Percentiles rank a stretch among this genome's conserved stretches.
Conservation (phyloP, 2,797 vertebrate species). For the Pristis pectinata region DNA sequence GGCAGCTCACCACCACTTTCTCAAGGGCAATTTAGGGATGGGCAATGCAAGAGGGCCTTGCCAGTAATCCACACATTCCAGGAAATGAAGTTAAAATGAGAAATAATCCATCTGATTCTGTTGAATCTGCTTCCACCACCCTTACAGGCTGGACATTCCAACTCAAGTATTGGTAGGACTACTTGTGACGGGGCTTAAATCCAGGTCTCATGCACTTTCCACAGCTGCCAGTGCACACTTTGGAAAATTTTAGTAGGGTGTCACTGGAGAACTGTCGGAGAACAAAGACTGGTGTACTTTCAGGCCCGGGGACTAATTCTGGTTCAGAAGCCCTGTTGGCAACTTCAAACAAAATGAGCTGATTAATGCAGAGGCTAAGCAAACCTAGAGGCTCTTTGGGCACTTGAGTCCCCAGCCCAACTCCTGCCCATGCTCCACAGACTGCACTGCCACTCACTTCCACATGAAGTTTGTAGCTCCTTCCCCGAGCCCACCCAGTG, state of each 20-base stretch:
- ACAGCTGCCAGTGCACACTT: neutral
- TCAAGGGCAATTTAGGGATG: no score
- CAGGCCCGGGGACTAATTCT: neutral
- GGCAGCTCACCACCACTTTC: no score
- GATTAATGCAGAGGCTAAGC: neutral
- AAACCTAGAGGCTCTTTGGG: neutral
- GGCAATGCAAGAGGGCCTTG: no score
- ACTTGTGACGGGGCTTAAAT: neutral
- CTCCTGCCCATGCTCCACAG: no score
- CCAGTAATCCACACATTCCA: no score
- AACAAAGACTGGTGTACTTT: neutral
- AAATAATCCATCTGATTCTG: neutral
- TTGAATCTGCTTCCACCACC: neutral
- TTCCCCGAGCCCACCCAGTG: neutral
- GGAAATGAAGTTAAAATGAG: no score
- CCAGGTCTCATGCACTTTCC: neutral
- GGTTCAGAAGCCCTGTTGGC: neutral
- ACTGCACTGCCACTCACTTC: neutral
- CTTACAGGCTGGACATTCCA: neutral
- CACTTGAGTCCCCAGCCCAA: neutral
- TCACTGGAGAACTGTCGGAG: neutral
- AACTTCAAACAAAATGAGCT: neutral
- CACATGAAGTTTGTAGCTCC: neutral
- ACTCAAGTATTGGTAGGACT: neutral
- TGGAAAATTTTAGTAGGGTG: neutral